phyloP scores from a whole-genome alignment of 2,113 vertebrate species.

The Mohoua ochrocephala region DNA sequence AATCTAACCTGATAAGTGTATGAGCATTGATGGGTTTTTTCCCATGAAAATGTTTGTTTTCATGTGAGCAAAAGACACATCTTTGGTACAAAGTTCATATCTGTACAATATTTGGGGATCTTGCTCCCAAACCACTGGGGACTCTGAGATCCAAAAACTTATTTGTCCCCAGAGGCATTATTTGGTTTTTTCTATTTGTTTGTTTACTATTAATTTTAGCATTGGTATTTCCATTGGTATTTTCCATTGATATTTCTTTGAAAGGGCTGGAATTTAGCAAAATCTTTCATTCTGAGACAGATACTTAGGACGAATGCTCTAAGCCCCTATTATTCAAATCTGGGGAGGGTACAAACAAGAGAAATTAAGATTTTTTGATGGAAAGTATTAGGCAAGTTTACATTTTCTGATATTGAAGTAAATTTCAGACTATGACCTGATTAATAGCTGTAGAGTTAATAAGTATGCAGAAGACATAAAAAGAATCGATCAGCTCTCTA shows the following conservation, averaged over 20 bases:
- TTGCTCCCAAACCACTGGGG: not conserved
- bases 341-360: not conserved
- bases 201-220: not conserved
- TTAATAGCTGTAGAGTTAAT: not conserved
- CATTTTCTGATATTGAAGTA: not conserved
- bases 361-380: not conserved
- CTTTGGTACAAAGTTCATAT: not conserved
- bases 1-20: not conserved
- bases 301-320: not conserved
- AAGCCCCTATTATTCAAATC: not conserved
- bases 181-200: not conserved
- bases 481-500: not conserved
- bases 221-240: not conserved
- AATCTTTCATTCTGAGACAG: not conserved
- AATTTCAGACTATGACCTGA: not conserved
- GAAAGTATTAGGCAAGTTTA: not conserved
- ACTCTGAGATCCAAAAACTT: not conserved
- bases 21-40: not conserved
- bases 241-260: too few relatives aligned
- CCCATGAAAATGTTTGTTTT: not conserved
- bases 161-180: not conserved
- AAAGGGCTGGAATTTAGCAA: not conserved
- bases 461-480: not conserved
- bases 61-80: not conserved
- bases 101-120: not conserved